Base-by-base conservation (phyloP, 2,797 vertebrate species). In the Sebastes kiyomatsui region DNA sequence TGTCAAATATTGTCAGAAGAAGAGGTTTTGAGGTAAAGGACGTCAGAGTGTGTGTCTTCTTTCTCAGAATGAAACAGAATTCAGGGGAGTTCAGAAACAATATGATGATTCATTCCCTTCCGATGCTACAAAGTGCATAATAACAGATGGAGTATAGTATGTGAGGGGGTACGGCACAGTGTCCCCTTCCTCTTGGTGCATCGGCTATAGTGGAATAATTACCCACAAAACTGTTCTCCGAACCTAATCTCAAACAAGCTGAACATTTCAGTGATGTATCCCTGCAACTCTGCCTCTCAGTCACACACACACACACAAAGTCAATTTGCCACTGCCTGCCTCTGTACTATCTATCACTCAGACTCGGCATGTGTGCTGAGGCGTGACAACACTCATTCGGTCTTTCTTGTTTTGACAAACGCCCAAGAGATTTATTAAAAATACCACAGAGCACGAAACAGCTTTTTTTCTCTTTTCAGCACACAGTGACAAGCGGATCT, bases 391-490 rank as follows among this genome's bases (percentile, higher is more conserved):
- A 92, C 93, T 94, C 84, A 92, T 92, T 93, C 82, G 60, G 64
- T 89, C 88, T 92, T 86, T 94, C 85, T 88, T 88, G 87, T 80
- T 90, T 88, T 77, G 62, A 92, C 80, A 89, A 89, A 92, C 83
- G 88, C 90, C 86, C 80, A 30, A 87, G 92, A 93, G 90, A 92
- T 94, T 93, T 93, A 95, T 94, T 92, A 94, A 94, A 94, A 93
- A 92, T 88, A 92, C 89, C 81, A 71, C 68, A 86, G 76, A 67
- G 74, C 79, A 82, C 65, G 49, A 90, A 87, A 89, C 80, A 72
- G 59, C 73, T 30, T 61, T 79, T 30, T 46, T 71, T 27, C 27
- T 62, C 9, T 82, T 77, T 72, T 69, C 7, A 11, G 55, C 73
- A 46, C 62, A 58, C 52, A 79, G 72, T 72, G 67, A 80, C 87